Conservation (phyloP, 2,888 invertebrate species). For the Plebejus anna region DNA sequence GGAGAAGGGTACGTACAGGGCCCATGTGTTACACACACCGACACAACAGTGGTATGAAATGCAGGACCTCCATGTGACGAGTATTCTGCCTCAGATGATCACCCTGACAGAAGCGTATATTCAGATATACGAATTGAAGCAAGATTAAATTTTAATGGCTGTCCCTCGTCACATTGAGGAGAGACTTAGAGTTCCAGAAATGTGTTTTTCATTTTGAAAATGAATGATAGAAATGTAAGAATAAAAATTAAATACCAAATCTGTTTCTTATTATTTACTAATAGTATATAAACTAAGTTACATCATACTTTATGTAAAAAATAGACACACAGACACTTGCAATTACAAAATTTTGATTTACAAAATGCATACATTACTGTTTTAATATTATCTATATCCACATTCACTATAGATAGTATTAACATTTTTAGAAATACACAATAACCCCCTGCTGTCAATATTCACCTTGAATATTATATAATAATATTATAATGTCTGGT, state of each 20-base stretch:
- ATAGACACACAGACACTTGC: neutral
- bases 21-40: conserved; percentile 94
- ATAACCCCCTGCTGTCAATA: neutral
- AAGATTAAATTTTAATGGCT: conserved; percentile 54
- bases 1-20: conserved; percentile 94
- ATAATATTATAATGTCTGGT: neutral
- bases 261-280: conserved; percentile 2
- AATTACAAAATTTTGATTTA: neutral
- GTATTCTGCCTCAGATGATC: conserved; percentile 99
- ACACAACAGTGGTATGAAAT: conserved; percentile 93
- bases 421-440: neutral
- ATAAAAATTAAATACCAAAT: neutral
- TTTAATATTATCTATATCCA: neutral
- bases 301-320: conserved; percentile 10
- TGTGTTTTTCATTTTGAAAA: conserved; percentile 1
- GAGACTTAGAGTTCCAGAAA: neutral
- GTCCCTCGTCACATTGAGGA: conserved; percentile 3
- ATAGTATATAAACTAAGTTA: neutral
- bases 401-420: neutral
- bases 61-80: conserved; percentile 98
- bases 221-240: neutral
- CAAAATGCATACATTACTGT: neutral
- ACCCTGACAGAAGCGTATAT: conserved; percentile 99
- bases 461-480: neutral
- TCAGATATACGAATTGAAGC: conserved; percentile 87